A percentile compares a stretch with the other conserved stretches of the same genome.
These are phyloP conservation scores for Pristionchus japonicus DNA, from an alignment of 2,888 invertebrate genomes.

Conservation along the genomic window DNA sequence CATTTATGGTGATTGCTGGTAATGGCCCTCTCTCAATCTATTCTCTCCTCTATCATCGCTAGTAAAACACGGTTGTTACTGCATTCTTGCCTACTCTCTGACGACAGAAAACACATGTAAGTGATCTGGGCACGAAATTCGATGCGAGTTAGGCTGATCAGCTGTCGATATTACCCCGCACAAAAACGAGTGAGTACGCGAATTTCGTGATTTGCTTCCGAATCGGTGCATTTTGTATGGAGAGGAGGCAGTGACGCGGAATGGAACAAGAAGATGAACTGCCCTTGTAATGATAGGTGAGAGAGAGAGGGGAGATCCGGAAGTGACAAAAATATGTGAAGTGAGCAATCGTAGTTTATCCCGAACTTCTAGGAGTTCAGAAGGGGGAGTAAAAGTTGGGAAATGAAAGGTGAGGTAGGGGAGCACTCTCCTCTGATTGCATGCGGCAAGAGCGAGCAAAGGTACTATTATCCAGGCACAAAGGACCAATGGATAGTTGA, in stretches of 20 bases:
- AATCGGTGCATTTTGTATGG: not conserved
- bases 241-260: not conserved
- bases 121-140: not conserved
- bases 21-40: not conserved
- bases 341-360: no score
- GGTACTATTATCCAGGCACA: not conserved
- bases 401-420: not conserved
- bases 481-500: not conserved
- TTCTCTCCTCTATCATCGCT: not conserved
- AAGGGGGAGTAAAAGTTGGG: not conserved
- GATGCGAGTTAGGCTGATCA: not conserved
- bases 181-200: not conserved
- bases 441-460: not conserved
- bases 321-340: not conserved
- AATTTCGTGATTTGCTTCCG: not conserved
- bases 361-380: not conserved
- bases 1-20: not conserved
- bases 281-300: constrained; percentile 14
- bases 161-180: not conserved
- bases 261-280: not conserved
- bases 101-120: not conserved
- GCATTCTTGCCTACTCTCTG: not conserved
- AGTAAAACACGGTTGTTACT: not conserved
- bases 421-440: not conserved
- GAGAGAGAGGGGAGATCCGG: not conserved